Conservation (phyloP, 2,888 invertebrate genomes). For the Eupithecia centaureata region DNA sequence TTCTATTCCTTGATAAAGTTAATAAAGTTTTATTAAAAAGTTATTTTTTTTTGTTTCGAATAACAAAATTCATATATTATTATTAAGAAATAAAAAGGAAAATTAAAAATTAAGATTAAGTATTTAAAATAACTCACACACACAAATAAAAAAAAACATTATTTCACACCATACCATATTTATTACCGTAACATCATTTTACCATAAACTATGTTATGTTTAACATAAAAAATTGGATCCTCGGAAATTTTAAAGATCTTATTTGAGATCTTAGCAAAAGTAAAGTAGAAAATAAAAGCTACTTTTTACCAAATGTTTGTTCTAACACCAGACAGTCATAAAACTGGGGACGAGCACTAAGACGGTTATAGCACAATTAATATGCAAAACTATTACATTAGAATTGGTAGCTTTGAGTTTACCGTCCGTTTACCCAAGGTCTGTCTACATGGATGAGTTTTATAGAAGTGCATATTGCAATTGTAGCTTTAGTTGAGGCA, state of each 20-base stretch:
- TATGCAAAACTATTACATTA: constrained; percentile 59
- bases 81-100: too few relatives aligned
- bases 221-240: too few relatives aligned
- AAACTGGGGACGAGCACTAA: constrained; percentile 46
- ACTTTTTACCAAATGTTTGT: not conserved
- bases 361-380: constrained; percentile 60
- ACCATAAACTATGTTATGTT: too few relatives aligned
- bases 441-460: constrained; percentile 37
- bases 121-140: too few relatives aligned
- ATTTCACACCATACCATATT: too few relatives aligned
- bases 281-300: not conserved
- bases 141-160: too few relatives aligned
- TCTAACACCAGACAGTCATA: constrained; percentile 34
- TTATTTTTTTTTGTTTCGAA: too few relatives aligned
- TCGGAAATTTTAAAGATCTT: not conserved
- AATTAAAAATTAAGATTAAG: too few relatives aligned
- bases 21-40: too few relatives aligned
- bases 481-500: not conserved
- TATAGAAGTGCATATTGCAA: constrained; percentile 21
- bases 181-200: too few relatives aligned
- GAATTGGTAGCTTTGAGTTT: constrained; percentile 57
- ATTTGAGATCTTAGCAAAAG: not conserved
- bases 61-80: too few relatives aligned
- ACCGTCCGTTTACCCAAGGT: constrained; percentile 49
- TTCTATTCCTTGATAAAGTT: too few relatives aligned